Percentiles rank a stretch among this genome's conserved stretches.
These are phyloP conservation scores for Caenorhabditis panamensis DNA, from an alignment of 2,888 invertebrate species.

Conservation along the genomic window DNA sequence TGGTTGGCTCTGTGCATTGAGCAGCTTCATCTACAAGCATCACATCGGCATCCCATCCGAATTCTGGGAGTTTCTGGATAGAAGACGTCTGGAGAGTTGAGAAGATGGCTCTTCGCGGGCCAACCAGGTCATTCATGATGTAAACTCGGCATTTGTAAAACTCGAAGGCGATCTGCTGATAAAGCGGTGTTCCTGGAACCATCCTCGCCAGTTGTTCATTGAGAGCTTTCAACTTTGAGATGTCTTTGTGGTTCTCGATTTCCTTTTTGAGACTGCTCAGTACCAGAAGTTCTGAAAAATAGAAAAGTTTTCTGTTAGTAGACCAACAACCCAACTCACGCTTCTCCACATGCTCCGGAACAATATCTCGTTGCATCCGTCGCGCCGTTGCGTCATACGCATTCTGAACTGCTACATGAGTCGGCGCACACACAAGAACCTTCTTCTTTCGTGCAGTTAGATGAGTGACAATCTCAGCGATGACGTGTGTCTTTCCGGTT, in stretches of 20 bases:
- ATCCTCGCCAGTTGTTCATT: constrained; percentile 6
- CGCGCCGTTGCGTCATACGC: constrained; percentile 43
- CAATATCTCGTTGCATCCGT: constrained; percentile 18
- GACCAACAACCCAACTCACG: not conserved
- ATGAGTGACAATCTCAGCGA: constrained; percentile 65
- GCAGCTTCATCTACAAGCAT: constrained; percentile 70
- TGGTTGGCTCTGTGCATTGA: constrained; percentile 66
- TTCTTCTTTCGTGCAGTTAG: constrained; percentile 50
- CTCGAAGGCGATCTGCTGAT: not conserved
- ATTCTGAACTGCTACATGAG: constrained; percentile 69
- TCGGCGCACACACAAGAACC: constrained; percentile 69
- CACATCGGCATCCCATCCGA: constrained; percentile 61
- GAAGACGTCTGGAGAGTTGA: constrained; percentile 54
- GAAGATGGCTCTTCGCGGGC: constrained; percentile 50
- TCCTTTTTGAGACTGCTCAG: constrained; percentile 14
- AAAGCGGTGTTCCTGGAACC: not conserved
- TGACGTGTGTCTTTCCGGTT: constrained; percentile 72
- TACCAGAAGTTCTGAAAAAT: constrained; percentile 28
- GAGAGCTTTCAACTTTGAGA: not conserved
- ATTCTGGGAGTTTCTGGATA: constrained; percentile 44
- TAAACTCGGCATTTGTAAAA: not conserved
- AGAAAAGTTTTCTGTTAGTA: not conserved
- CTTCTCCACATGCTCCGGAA: not conserved
- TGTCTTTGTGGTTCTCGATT: not conserved
- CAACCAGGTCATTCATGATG: constrained; percentile 23